Base-by-base conservation (phyloP, 1,140 invertebrate species). In the Stegodyphus mimosarum region DNA sequence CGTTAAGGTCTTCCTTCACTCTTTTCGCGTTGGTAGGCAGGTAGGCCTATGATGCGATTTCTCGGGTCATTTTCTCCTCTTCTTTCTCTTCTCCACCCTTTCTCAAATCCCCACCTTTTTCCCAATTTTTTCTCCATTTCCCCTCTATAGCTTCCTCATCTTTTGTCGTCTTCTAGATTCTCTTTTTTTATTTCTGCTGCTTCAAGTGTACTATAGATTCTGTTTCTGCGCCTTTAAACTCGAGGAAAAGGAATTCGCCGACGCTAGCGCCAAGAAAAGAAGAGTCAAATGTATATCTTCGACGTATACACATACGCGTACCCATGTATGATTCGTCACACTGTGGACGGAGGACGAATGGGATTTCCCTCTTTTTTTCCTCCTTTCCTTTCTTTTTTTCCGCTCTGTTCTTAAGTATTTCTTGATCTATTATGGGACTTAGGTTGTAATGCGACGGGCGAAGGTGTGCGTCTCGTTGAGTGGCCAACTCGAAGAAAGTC, bases 31-130 rank as follows among this genome's bases (percentile, higher is more conserved):
- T 10, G 53, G 63, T 70, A 83, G 33, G 81, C 81, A 83, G 73
- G 81, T 83, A 75, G 81, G 81, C 81, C 52, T 83, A 60, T 75
- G 73, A 83, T 83, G 64, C 81, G 81, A 83, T 83, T 83, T 83
- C 69, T 83, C 81, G 81, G 81, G 81, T 83, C 81, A 83, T 83
- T 83, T 83, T 83, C 64, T 33, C 73, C 63, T 55, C 80, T 52
- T 73, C 70, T 33, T 55, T 75, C 63, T 83, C 53, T 76, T 52
- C 33, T 49, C 60, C 52, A 18, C 79, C 17, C 71, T 76, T 63
- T 55, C 81, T 75, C 75, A 83, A 75, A 72, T 72, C 81, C 49
- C 49, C 51, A 15, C n/a, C n/a, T 69, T 83, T 83, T 83, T 18
- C 53, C 17, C 50, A 49, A 53, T 63, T 75, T 63, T 49, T 49